A percentile compares a stretch with the other conserved stretches of the same genome.
These are phyloP conservation scores for Clitarchus hookeri DNA, from an alignment of 2,888 invertebrate genomes.

Conservation along the genomic window DNA sequence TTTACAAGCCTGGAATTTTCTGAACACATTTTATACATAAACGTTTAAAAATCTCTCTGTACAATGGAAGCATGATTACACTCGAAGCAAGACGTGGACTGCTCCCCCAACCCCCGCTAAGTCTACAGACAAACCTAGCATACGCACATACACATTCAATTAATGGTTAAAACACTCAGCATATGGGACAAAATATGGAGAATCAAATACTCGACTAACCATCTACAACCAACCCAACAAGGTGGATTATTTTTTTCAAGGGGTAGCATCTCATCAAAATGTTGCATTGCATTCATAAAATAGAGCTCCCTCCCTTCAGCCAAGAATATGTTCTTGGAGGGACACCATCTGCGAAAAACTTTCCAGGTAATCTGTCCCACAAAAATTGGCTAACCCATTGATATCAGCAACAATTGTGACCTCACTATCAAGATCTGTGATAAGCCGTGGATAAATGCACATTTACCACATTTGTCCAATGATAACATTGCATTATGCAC, in stretches of 20 bases:
- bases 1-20: background rate
- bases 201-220: background rate
- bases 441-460: background rate
- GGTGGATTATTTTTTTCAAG: background rate
- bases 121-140: constrained; percentile 2
- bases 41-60: background rate
- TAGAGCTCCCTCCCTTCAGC: no score
- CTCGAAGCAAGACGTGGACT: constrained; percentile 14
- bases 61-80: constrained; percentile 14
- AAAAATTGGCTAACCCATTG: no score
- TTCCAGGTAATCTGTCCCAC: no score
- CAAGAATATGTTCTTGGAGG: no score
- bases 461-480: background rate
- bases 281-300: background rate
- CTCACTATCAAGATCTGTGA: no score
- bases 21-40: constrained; percentile 11
- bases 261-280: background rate
- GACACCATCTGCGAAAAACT: no score
- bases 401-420: no score
- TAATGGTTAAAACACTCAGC: background rate
- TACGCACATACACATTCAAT: background rate
- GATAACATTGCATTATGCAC: background rate
- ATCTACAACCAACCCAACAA: background rate
- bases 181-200: background rate
- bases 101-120: background rate